These are phyloP conservation scores for Percopsis transmontana DNA, from an alignment of 2,113 vertebrate species.

Conservation along the genomic window DNA sequence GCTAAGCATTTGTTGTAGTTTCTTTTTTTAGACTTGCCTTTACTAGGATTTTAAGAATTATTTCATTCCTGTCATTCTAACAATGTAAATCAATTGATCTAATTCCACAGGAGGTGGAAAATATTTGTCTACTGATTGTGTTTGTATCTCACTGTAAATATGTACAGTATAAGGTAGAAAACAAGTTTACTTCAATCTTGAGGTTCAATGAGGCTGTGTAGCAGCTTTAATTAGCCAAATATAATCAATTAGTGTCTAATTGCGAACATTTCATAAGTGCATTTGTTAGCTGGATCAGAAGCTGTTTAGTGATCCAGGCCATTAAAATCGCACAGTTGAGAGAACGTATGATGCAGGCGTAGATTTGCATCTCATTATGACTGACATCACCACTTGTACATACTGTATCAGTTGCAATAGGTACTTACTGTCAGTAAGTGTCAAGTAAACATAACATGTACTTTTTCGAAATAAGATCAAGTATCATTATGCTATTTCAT, in stretches of 20 bases:
- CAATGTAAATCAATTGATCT: not conserved
- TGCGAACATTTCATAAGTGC: not conserved
- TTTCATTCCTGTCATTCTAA: too few species aligned
- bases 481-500: too few species aligned
- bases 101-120: not conserved
- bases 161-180: not conserved
- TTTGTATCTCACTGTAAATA: not conserved
- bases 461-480: not conserved
- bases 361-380: constrained; percentile 51
- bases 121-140: not conserved
- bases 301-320: constrained; percentile 29
- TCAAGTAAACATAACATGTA: not conserved
- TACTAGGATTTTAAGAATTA: not conserved
- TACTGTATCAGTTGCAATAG: constrained; percentile 18
- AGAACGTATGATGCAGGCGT: constrained; percentile 32
- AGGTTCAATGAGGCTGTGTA: not conserved
- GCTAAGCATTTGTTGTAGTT: not conserved
- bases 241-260: not conserved
- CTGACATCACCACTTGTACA: constrained; percentile 8
- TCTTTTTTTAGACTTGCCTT: not conserved
- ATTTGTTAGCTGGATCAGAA: constrained; percentile 11
- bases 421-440: constrained; percentile 20
- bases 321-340: constrained; percentile 33
- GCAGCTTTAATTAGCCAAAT: not conserved
- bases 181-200: not conserved